Percentiles rank a stretch among this genome's conserved stretches.
Evolutionary conservation across 2,113 vertebrate species (phyloP).

Genomic region (Colistium nudipinnis): DNA sequence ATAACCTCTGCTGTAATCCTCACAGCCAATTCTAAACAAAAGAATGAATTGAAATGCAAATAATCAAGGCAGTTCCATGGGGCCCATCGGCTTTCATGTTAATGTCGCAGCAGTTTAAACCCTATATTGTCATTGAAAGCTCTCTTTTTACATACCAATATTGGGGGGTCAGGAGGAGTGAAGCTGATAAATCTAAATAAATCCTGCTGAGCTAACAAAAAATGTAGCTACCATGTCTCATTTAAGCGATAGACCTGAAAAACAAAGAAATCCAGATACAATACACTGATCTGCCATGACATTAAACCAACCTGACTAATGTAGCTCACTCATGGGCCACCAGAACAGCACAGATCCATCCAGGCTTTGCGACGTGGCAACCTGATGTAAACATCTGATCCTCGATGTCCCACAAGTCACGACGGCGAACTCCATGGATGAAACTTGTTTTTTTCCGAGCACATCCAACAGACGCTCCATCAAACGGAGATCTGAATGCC

Average conservation of each 20-base stretch:
- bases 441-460: background rate
- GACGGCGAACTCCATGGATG: background rate
- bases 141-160: slow-evolving; percentile 42
- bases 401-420: background rate
- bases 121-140: slow-evolving; percentile 41
- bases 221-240: background rate
- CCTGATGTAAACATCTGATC: background rate
- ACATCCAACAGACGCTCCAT: background rate
- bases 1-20: slow-evolving; percentile 43
- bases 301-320: background rate
- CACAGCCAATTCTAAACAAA: slow-evolving; percentile 53
- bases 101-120: slow-evolving; percentile 60
- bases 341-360: background rate
- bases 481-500: background rate
- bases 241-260: background rate
- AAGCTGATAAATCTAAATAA: slow-evolving; percentile 26
- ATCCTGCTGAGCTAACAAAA: background rate
- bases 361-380: background rate
- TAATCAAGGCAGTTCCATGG: slow-evolving; percentile 45
- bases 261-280: background rate
- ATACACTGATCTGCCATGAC: background rate
- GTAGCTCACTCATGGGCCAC: background rate
- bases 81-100: slow-evolving; percentile 53
- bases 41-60: slow-evolving; percentile 68
- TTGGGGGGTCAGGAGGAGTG: background rate